Conservation (phyloP, 2,888 invertebrate species). For the Lamellibrachia columna region DNA sequence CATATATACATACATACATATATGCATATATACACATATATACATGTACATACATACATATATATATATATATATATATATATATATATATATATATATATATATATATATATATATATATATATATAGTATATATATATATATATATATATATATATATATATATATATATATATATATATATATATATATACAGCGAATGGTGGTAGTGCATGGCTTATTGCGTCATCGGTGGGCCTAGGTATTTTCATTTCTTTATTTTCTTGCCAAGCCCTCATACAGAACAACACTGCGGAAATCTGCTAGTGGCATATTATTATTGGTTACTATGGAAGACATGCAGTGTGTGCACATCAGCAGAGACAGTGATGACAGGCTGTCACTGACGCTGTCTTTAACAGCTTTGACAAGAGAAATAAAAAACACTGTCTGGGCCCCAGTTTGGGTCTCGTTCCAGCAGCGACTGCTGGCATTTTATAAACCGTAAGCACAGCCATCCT, state of each 20-base stretch:
- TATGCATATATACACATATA: too few species aligned
- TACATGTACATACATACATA: too few species aligned
- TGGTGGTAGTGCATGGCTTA: too few species aligned
- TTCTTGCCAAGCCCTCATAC: neutral
- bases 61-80: too few species aligned
- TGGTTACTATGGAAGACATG: neutral
- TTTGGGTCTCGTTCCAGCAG: neutral
- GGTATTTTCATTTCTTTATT: neutral
- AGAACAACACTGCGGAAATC: neutral
- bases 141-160: too few species aligned
- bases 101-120: too few species aligned
- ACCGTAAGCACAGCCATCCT: neutral
- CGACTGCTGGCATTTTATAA: neutral
- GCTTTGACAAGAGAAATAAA: neutral
- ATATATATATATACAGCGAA: too few species aligned
- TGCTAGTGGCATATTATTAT: neutral
- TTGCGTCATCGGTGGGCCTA: neutral
- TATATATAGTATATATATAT: too few species aligned
- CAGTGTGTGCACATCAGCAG: neutral
- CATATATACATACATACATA: too few species aligned
- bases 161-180: too few species aligned
- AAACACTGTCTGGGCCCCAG: neutral
- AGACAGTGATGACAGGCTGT: neutral
- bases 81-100: too few species aligned
- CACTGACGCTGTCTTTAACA: conserved; percentile 11